A percentile compares a stretch with the other conserved stretches of the same genome.
Conservation (phyloP, 2,113 vertebrate genomes). For the Malaclemys terrapin region DNA sequence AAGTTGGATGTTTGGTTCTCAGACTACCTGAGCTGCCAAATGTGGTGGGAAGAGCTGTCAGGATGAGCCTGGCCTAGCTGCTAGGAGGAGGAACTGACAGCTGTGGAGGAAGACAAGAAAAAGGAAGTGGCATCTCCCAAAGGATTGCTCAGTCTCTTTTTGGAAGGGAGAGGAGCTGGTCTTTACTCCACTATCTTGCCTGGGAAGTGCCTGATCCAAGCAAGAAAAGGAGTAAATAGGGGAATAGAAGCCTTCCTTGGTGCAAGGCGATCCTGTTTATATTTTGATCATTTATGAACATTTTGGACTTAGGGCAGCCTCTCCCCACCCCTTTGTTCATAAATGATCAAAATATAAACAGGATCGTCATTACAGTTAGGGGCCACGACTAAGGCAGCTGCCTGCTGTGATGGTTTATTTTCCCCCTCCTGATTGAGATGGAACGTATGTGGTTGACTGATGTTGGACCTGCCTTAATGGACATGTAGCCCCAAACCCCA, state of each 20-base stretch:
- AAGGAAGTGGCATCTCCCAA: background rate
- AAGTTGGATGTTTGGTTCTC: background rate
- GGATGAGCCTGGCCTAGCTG: background rate
- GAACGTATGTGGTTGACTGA: background rate
- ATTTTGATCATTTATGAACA: background rate
- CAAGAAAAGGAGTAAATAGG: background rate
- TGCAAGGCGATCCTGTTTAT: background rate
- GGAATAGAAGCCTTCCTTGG: background rate
- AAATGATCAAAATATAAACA: too few species aligned
- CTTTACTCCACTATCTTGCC: background rate
- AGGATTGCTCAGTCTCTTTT: background rate
- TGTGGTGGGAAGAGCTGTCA: background rate
- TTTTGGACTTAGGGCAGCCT: background rate
- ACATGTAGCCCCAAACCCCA: too few species aligned
- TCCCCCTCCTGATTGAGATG: background rate
- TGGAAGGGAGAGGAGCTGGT: background rate
- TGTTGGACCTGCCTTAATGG: background rate
- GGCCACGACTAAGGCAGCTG: background rate
- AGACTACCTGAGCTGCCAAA: background rate
- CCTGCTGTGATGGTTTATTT: background rate
- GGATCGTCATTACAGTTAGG: background rate
- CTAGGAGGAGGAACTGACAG: background rate
- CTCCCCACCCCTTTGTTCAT: too few species aligned
- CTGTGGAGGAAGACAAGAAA: background rate
- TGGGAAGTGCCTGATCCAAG: background rate